phyloP scores from a whole-genome alignment of 2,888 invertebrate genomes.

The Palloptera scutellata region DNA sequence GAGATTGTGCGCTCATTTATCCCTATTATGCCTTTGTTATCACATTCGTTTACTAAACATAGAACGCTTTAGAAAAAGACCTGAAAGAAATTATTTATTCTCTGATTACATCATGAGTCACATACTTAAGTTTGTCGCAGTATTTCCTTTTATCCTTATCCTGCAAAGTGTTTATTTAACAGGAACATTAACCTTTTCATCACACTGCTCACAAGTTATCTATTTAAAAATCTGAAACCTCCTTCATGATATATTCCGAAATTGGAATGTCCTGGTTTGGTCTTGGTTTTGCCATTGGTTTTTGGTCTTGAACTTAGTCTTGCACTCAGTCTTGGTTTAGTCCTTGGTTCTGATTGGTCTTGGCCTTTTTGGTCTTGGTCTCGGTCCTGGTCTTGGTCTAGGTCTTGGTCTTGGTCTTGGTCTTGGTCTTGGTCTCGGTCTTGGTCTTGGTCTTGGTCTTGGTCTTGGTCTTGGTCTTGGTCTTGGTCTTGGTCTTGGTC shows the following conservation, averaged over 20 bases:
- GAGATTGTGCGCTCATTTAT: background rate
- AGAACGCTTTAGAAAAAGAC: too few species aligned
- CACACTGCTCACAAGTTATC: too few species aligned
- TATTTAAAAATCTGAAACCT: too few species aligned
- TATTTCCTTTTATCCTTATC: too few species aligned
- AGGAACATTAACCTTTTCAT: too few species aligned
- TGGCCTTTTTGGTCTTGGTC: background rate
- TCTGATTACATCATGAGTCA: too few species aligned
- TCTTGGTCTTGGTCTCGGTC: background rate
- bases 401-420: background rate
- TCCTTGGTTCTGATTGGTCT: background rate
- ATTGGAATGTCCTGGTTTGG: too few species aligned
- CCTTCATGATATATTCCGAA: too few species aligned
- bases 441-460: background rate
- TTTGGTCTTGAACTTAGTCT: background rate
- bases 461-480: background rate
- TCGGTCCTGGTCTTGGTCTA: background rate
- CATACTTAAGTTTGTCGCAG: too few species aligned
- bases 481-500: constrained; percentile 1
- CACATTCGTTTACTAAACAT: too few species aligned
- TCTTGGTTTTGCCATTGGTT: background rate
- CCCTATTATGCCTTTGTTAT: background rate
- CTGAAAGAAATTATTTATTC: too few species aligned
- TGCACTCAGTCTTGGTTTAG: background rate
- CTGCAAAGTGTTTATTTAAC: too few species aligned